These are phyloP conservation scores for Chalcosyrphus nemorum DNA, from an alignment of 2,888 invertebrate species.

Conservation along the genomic window DNA sequence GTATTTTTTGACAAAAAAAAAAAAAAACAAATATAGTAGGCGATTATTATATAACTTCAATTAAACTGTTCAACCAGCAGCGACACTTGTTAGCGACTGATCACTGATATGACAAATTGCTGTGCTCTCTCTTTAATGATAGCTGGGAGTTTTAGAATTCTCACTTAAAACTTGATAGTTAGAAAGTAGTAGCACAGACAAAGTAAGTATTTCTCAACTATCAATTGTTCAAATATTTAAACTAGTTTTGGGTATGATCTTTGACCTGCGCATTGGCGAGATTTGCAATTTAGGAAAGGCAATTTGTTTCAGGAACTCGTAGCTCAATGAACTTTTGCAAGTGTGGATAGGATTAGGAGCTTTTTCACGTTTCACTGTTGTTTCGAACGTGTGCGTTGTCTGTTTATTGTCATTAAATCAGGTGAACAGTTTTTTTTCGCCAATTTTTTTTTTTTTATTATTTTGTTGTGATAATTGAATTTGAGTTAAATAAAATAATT, in stretches of 20 bases:
- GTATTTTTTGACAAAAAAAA: neutral
- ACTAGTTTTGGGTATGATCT: neutral
- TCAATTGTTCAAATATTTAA: neutral
- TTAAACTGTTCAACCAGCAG: slow-evolving; percentile 49
- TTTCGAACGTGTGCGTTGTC: neutral
- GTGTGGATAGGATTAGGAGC: neutral
- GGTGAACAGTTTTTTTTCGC: neutral
- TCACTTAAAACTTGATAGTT: too few species aligned
- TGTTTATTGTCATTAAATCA: slow-evolving; percentile 7
- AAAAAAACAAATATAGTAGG: slow-evolving; percentile 17
- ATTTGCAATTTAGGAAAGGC: slow-evolving; percentile 7
- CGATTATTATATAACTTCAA: slow-evolving; percentile 40
- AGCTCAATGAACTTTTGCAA: slow-evolving; percentile 53
- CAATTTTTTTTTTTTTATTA: neutral
- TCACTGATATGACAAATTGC: slow-evolving; percentile 19
- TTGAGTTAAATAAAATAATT: slow-evolving; percentile 20
- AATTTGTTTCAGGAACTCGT: neutral
- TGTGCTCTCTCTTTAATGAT: neutral
- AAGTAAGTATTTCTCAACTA: too few species aligned
- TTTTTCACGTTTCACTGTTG: neutral
- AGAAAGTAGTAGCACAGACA: too few species aligned
- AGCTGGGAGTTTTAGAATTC: neutral
- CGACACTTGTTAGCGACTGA: slow-evolving; percentile 18
- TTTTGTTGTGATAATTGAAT: slow-evolving; percentile 49
- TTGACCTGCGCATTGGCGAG: neutral